Percentiles rank a stretch among this genome's conserved stretches.
These are phyloP conservation scores for Ciconia nigra DNA, from an alignment of 2,797 vertebrate genomes.

Conservation along the genomic window DNA sequence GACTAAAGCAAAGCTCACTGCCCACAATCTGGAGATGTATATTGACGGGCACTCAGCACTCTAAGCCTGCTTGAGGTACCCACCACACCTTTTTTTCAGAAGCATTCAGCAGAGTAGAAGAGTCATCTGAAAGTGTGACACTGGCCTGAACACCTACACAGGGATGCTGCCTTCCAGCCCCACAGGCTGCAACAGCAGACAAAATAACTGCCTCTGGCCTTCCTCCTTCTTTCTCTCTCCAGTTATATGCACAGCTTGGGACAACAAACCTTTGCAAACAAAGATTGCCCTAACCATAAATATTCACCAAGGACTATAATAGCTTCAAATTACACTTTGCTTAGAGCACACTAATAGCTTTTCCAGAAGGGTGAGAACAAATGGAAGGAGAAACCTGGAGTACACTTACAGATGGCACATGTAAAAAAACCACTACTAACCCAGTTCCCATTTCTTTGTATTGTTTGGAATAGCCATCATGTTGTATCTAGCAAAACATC, in stretches of 20 bases:
- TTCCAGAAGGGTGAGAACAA: background rate
- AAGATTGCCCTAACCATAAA: background rate
- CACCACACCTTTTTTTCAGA: too few relatives aligned
- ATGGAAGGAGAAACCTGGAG: background rate
- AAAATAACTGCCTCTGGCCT: background rate
- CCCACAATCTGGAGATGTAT: background rate
- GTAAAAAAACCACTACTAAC: background rate
- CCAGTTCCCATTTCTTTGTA: background rate
- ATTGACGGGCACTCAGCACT: background rate
- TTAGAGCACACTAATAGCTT: background rate
- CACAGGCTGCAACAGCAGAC: rapidly evolving
- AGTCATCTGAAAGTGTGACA: background rate
- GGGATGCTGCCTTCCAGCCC: background rate
- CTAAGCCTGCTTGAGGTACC: background rate
- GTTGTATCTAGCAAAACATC: background rate
- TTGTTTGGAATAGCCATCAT: rapidly evolving
- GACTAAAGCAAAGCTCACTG: background rate
- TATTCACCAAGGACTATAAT: background rate
- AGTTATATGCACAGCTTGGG: background rate
- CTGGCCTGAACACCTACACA: background rate
- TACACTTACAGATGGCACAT: background rate
- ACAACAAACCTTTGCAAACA: background rate
- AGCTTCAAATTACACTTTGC: background rate
- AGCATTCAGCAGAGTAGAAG: background rate
- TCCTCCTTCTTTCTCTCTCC: background rate